Conservation (phyloP, 2,888 invertebrate genomes). For the Xestia xanthographa region DNA sequence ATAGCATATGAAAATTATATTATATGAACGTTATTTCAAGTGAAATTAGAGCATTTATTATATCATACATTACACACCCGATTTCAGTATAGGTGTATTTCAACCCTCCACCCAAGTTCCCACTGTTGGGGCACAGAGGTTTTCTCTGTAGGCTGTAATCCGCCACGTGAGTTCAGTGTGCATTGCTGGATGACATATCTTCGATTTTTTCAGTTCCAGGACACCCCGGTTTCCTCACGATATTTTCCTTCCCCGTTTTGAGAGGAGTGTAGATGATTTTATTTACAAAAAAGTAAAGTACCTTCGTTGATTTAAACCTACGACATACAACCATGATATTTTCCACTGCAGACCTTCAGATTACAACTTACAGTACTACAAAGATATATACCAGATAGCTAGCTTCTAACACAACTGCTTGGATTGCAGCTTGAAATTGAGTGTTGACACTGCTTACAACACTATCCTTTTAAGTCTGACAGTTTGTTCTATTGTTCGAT, state of each 20-base stretch:
- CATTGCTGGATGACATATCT: neutral
- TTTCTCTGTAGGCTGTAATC: too few relatives aligned
- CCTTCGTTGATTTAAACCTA: neutral
- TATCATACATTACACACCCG: too few relatives aligned
- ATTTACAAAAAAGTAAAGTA: neutral
- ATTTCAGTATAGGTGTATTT: too few relatives aligned
- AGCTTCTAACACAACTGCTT: too few relatives aligned
- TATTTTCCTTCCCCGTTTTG: neutral
- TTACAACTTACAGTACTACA: neutral
- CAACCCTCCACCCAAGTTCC: too few relatives aligned
- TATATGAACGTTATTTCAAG: too few relatives aligned
- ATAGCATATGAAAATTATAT: too few relatives aligned
- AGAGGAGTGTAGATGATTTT: neutral
- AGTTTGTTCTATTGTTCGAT: conserved; percentile 19
- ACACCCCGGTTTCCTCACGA: neutral
- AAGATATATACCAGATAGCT: too few relatives aligned
- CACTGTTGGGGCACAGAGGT: too few relatives aligned
- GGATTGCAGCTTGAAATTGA: conserved; percentile 3
- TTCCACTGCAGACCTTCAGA: neutral
- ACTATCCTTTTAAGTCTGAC: neutral
- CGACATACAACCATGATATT: neutral
- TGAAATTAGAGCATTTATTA: too few relatives aligned
- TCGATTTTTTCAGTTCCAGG: neutral
- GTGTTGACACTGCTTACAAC: conserved; percentile 13
- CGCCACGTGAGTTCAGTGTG: neutral